Evolutionary conservation across 2,888 invertebrate genomes (phyloP), one percentile per base, ranked within the genome.

Genomic region (Diaperis boleti): DNA sequence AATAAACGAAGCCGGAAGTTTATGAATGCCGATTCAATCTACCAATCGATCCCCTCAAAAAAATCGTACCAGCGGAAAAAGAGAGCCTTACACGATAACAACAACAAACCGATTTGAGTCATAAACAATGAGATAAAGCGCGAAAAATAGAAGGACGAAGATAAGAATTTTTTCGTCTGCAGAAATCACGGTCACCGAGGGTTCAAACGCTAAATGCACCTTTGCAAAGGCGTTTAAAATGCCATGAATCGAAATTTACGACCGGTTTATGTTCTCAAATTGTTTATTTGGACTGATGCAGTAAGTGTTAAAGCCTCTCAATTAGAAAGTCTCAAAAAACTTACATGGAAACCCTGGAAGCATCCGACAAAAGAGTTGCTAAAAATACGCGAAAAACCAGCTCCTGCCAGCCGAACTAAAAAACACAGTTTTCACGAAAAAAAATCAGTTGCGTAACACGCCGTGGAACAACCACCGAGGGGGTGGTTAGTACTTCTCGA

Each of bases 181-280:
- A n/a, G 1, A 17, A 39, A 39, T 39, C 39, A 35, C 35, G 14
- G 35, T 35, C 26, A n/a, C n/a, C 11, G 35, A 5, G 39, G 14
- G 15, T 4, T 10, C 18, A 42, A n/a, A n/a, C n/a, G n/a, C n/a
- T n/a, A n/a, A 42, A 42, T 42, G 7, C 39, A 14, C 8, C 14
- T 7, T 35, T 6, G 18, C 42, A 10, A 13, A 5, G 10, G n/a
- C 35, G 52, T 52, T 54, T 29, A 41, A 31, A 54, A 33, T 14
- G 56, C 56, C 44, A 45, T 56, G 31, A 56, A 56, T 44, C 31
- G 10, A 11, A 18, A 20, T 56, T 56, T 56, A 56, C 56, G 56
- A 44, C 35, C 35, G 56, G 13, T 56, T 56, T 56, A 56, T 17
- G 44, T 44, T 35, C 56, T n/a, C 20, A 33, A 55, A 35, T 56